Evolutionary conservation across 2,113 vertebrate genomes (phyloP).

Genomic region (Nansenia antarctica): DNA sequence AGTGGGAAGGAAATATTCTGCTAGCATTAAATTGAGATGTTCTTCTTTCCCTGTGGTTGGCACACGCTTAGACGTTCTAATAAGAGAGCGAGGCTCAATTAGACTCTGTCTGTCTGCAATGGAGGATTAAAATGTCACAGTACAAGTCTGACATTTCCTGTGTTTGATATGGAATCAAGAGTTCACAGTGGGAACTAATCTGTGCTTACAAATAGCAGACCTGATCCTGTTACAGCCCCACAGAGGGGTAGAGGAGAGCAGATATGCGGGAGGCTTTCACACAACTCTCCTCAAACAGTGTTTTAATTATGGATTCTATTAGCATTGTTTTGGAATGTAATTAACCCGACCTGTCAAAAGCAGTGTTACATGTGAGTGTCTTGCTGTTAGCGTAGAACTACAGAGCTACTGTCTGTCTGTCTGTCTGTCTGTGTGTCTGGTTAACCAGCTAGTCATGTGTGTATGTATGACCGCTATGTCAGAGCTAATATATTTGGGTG

Average conservation of each 20-base stretch:
- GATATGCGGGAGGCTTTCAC: constrained; percentile 24
- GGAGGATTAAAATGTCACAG: constrained; percentile 73
- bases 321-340: constrained; percentile 51
- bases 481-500: constrained; percentile 10
- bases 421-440: not conserved
- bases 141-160: constrained; percentile 75
- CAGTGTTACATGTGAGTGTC: too few relatives aligned
- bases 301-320: constrained; percentile 55
- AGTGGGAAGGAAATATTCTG: constrained; percentile 51
- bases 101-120: constrained; percentile 70
- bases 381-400: not conserved
- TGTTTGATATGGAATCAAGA: constrained; percentile 73
- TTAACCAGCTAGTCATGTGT: constrained; percentile 42
- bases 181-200: constrained; percentile 67
- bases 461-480: too few relatives aligned
- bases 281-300: not conserved
- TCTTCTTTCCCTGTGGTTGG: constrained; percentile 54
- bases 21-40: constrained; percentile 45
- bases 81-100: constrained; percentile 73
- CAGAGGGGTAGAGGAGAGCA: constrained; percentile 19
- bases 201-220: constrained; percentile 63
- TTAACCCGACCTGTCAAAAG: constrained; percentile 47
- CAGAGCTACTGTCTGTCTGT: not conserved
- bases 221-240: constrained; percentile 42
- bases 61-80: constrained; percentile 68